Evolutionary conservation across 2,888 invertebrate genomes (phyloP), one percentile per base, ranked within the genome.

Genomic region (Torymus tubicola): DNA sequence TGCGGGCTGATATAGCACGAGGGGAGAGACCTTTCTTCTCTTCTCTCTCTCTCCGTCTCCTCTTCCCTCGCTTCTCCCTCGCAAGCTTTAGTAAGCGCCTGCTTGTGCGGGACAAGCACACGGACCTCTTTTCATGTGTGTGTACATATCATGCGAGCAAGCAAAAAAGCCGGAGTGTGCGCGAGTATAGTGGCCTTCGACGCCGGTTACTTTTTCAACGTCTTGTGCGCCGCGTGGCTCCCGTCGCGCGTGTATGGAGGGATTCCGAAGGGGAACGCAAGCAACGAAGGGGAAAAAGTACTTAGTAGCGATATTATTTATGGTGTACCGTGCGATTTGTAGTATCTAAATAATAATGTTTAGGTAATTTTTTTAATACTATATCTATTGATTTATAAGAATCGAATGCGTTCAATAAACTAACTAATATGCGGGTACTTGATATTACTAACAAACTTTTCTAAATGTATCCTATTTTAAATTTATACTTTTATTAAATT

Each of bases 191-290:
- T 2, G 24, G 24, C 24, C 24, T 24, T 24, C 24, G 24, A 2
- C 3, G 24, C 24, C 24, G 3, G 11, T 55, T 73, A 73, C 64
- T 73, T 73, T 73, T 64, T 73, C 64, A 53, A 42, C 12, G 73
- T 18, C 64, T 64, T 73, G 64, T 10, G 73, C 50, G 53, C 55
- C 73, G 55, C 57, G 71, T 50, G 21, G 16, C 21, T 60, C 2
- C 61, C 21, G 61, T 50, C 61, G 71, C 61, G 52, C 24, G 61
- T 50, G 21, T 52, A 71, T 60, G 61, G 60, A 71, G 61, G 61
- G 71, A 71, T 14, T 18, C 18, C 24, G 13, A 5, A 5, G 52
- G 18, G 16, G 52, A 55, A 64, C 63, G 52, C 63, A 24, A 24
- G 24, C 24, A 3, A 24, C 3, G 24, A 24, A 3, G 24, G 24